Evolutionary conservation across 2,797 vertebrate genomes (phyloP), one percentile per base, ranked within the genome.

Genomic region (Cygnus olor): DNA sequence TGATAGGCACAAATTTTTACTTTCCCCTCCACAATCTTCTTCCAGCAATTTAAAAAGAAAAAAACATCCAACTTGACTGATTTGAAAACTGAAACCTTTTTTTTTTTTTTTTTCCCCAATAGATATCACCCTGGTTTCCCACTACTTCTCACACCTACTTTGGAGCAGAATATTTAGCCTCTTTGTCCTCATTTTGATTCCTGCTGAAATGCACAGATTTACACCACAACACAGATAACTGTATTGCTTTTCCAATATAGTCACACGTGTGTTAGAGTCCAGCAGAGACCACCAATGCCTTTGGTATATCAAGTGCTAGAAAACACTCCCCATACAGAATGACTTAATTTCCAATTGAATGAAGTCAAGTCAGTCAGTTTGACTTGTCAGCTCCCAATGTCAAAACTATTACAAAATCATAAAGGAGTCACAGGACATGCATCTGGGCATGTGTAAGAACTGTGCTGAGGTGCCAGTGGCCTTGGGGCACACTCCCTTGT

Each of bases 1-100:
- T 0, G 0, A 20, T 6, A 87, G 80, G 30, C 0, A 0, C 22
- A 60, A 2, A 56, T 66, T 56, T 49, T 40, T 53, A 13, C 24
- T 56, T 24, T 79, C 30, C 13, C 9, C 45, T 51, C 60, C 44
- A 66, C 34, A 38, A 5, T 27, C 36, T 45, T 49, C 51, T 64
- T 86, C 18, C 42, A 77, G 53, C 44, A 85, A 45, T 73, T 60
- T 16, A 42, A 64, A 60, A 60, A 40, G 24, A 85, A 27, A 18
- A 77, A 92, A 42, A 64, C 40, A 24, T 53, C 44, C 85, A 84
- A 44, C 6, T 8, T 2, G 34, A 85, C 24, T 77, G 53, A 73
- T 87, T 77, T 57, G 64, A 40, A 94, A 80, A 30, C 19, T 36
- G 21, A 72, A 13, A 53, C 32, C 36, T 66, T 25, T 6, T 28